Conservation (phyloP, 2,797 vertebrate genomes). For the Myotis planiceps region DNA sequence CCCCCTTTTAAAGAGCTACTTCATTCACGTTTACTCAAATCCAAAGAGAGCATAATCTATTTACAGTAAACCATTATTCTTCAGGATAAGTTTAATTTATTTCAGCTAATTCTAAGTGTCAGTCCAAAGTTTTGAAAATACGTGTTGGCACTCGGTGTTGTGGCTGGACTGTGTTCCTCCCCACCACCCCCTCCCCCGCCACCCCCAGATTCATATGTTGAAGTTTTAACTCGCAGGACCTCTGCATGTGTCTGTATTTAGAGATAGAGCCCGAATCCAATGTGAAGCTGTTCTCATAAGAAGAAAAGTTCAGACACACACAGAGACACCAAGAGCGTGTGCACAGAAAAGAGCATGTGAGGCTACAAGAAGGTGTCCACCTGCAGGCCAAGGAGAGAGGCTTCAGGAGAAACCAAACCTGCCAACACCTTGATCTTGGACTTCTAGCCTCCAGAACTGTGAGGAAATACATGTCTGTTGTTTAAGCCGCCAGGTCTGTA, state of each 20-base stretch:
- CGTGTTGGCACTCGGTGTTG: not conserved
- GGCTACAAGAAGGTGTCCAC: not conserved
- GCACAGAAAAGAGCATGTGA: not conserved
- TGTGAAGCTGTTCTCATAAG: not conserved
- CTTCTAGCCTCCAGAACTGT: not conserved
- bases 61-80: not conserved
- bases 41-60: not conserved
- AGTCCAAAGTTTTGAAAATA: constrained; percentile 75
- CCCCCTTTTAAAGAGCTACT: not conserved
- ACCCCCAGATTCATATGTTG: not conserved
- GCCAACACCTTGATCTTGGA: not conserved
- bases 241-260: not conserved
- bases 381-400: not conserved
- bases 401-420: not conserved
- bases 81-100: constrained; percentile 26
- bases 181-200: accelerated
- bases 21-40: constrained; percentile 14
- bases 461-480: not conserved
- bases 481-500: not conserved
- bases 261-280: not conserved
- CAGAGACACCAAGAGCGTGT: not conserved
- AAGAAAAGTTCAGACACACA: not conserved
- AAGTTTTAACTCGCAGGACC: not conserved
- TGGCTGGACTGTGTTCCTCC: not conserved
- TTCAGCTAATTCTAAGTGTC: constrained; percentile 69